Evolutionary conservation across 2,888 invertebrate genomes (phyloP).

Genomic region (Amblyjoppa fuscipennis): DNA sequence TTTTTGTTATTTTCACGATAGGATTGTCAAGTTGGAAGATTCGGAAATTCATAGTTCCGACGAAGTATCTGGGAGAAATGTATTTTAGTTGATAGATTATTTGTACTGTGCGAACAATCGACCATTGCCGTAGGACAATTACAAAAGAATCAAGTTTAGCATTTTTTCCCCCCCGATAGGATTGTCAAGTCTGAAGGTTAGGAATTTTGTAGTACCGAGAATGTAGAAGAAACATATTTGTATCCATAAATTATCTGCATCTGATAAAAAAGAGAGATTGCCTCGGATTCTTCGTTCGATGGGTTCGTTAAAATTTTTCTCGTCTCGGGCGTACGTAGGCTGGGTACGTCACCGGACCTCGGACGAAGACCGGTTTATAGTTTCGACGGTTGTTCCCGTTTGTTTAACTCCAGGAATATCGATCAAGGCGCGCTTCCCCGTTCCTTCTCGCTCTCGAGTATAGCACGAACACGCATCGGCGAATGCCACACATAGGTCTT

Average conservation of each 20-base stretch:
- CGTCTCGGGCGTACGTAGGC: not conserved
- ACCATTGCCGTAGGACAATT: too few relatives aligned
- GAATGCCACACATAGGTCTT: constrained; percentile 2
- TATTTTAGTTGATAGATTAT: too few relatives aligned
- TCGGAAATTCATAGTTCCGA: too few relatives aligned
- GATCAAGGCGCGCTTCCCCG: constrained; percentile 40
- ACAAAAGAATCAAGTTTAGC: too few relatives aligned
- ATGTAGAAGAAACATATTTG: too few relatives aligned
- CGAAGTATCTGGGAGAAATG: too few relatives aligned
- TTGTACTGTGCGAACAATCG: too few relatives aligned
- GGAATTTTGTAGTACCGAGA: not conserved
- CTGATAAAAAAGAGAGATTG: not conserved
- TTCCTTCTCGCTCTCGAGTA: constrained; percentile 28
- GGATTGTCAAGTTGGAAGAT: too few relatives aligned
- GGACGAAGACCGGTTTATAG: constrained; percentile 48
- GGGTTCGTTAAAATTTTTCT: not conserved
- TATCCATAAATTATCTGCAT: not conserved
- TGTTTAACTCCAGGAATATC: constrained; percentile 57
- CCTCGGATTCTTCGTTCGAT: not conserved
- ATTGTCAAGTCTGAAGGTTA: too few relatives aligned
- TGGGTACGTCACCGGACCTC: constrained; percentile 35
- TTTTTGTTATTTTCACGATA: too few relatives aligned
- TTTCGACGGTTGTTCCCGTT: constrained; percentile 56
- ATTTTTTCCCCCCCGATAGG: too few relatives aligned
- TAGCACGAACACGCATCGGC: not conserved